Evolutionary conservation across 64 coral and sea anemone species (phyloP).

Genomic region (Hydrozoanthus tunicans): DNA sequence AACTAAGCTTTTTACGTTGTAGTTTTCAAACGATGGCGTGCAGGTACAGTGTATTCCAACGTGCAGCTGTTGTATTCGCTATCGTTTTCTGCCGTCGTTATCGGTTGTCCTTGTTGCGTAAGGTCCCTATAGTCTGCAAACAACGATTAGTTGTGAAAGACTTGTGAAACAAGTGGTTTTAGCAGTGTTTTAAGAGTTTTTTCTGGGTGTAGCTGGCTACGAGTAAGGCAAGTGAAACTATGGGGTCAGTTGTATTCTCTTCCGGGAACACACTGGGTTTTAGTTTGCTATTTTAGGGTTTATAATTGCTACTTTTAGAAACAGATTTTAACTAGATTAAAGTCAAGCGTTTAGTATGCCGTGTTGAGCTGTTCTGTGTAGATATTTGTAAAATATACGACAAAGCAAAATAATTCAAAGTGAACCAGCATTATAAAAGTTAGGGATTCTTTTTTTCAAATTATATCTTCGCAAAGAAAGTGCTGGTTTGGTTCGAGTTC

Average conservation of each 20-base stretch:
- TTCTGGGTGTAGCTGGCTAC: background rate
- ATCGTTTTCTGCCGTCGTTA: no score
- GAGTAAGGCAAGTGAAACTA: background rate
- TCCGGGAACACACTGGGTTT: background rate
- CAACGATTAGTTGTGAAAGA: background rate
- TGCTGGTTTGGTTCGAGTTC: background rate
- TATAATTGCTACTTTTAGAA: background rate
- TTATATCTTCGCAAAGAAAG: background rate
- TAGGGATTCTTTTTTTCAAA: constrained; percentile 47
- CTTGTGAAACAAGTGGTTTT: background rate
- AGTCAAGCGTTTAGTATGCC: background rate
- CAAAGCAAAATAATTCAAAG: constrained; percentile 36
- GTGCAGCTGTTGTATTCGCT: no score
- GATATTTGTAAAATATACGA: constrained; percentile 49
- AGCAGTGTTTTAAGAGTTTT: background rate
- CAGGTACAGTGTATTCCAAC: no score
- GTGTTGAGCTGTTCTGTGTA: constrained; percentile 54
- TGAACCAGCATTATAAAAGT: constrained; percentile 34
- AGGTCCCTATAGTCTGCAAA: no score
- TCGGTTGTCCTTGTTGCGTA: no score
- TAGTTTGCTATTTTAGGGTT: background rate
- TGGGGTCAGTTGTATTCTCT: background rate
- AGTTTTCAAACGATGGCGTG: no score
- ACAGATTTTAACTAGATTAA: constrained; percentile 3
- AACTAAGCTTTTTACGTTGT: background rate